Evolutionary conservation across 2,113 vertebrate genomes (phyloP), one percentile per base, ranked within the genome.

Genomic region (Bubo bubo): DNA sequence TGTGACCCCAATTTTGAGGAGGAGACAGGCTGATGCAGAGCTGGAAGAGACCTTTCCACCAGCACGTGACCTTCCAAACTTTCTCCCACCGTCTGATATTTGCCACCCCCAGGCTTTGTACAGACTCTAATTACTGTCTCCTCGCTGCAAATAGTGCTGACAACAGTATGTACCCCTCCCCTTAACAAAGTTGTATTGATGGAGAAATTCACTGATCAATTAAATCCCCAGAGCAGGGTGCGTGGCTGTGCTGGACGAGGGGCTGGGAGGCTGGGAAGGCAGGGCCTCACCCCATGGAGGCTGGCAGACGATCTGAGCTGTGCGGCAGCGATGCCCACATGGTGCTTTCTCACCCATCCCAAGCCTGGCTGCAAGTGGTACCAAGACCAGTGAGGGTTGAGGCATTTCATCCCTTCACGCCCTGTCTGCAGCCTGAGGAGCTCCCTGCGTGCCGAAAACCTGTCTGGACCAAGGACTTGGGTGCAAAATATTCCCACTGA

Each of bases 381-480:
- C 8, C 8, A 19, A 56, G 32, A 14, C 45, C 16, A 6, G 8
- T 14, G 52, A 28, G 56, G 68, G 7, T 34, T 20, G 68, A 37
- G 74, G 26, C 6, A 7, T 83, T 83, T 50, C 67, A 43, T 72
- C 71, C 41, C 66, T 41, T 49, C 60, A 3, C 2, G 0, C 56
- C 28, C 26, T 23, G 52, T 27, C 55, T 77, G 35, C 75, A 86
- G 55, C 80, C 37, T 8, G 24, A 52, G 34, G 49, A 56, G 86
- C 66, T 93, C 60, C 47, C 47, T 34, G 37, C 1, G 3, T 34
- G 4, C 82, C 14, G 0, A 72, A 68, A 43, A 2, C 22, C 14
- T 3, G 0, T 5, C 47, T 67, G 47, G n/a, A n/a, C 26, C 28
- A 2, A 41, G 20, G 35, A n/a, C 5, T 2, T 3, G 2, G 14